These are phyloP conservation scores for Littorina saxatilis DNA, from an alignment of 1,140 invertebrate species.

Conservation along the genomic window DNA sequence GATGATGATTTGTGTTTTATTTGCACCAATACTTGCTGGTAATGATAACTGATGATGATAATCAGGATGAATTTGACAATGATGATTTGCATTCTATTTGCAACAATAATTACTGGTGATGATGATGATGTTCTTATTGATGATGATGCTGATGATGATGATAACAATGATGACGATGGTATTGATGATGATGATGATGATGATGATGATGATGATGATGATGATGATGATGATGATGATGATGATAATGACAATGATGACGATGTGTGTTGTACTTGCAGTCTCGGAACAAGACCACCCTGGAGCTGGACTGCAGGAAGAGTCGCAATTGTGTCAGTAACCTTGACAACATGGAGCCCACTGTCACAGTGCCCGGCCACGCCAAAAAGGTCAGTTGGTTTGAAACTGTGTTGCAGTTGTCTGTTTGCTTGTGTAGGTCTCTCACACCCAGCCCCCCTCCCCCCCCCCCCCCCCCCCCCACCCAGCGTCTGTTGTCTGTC, in stretches of 20 bases:
- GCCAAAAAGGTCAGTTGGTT: constrained; percentile 56
- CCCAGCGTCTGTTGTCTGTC: no score
- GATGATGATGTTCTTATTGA: no score
- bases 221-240: constrained; percentile 45
- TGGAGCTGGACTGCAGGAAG: constrained; percentile 60
- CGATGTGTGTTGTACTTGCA: constrained; percentile 42
- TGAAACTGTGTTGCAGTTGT: no score
- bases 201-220: constrained; percentile 45
- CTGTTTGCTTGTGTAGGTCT: not conserved
- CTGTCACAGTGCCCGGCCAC: constrained; percentile 53
- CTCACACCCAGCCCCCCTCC: no score
- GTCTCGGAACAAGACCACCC: constrained; percentile 50
- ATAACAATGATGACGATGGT: constrained; percentile 39
- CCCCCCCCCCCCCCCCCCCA: no score
- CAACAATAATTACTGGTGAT: no score
- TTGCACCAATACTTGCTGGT: no score
- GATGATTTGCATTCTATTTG: no score
- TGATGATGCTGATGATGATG: no score
- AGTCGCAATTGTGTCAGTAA: constrained; percentile 59
- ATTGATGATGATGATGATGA: constrained; percentile 44
- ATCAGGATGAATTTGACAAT: not conserved
- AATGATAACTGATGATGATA: no score
- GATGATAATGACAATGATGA: constrained; percentile 44
- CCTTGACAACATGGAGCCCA: constrained; percentile 41
- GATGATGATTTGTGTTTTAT: no score